These are phyloP conservation scores for Zaprionus ornatus DNA, from an alignment of 1,140 invertebrate genomes.

Conservation along the genomic window DNA sequence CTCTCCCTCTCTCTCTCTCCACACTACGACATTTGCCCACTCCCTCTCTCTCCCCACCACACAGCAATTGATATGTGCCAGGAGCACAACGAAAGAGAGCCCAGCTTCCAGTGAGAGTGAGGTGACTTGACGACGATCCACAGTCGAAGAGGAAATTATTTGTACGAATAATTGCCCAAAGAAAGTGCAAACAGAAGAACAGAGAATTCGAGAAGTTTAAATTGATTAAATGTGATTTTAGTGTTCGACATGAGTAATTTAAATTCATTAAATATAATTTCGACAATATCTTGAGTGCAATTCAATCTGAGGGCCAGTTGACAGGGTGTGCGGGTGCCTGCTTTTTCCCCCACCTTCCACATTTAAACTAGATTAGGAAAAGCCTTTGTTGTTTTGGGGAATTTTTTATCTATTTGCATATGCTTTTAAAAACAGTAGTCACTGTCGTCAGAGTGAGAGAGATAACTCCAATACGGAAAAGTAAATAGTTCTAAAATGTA, in stretches of 20 bases:
- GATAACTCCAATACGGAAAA: not conserved
- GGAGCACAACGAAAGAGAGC: constrained; percentile 6
- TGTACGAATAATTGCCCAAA: not conserved
- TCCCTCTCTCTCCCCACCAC: no score
- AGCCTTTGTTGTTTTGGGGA: constrained; percentile 13
- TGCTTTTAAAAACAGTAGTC: not conserved
- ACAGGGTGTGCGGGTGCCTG: not conserved
- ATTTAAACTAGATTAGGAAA: constrained; percentile 4
- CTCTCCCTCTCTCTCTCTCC: not conserved
- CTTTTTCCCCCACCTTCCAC: not conserved
- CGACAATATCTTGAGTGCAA: constrained; percentile 8
- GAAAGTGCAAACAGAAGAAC: not conserved
- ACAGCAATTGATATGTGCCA: not conserved
- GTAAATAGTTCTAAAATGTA: not conserved
- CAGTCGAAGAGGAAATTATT: not conserved
- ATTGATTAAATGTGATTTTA: not conserved
- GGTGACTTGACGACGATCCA: not conserved
- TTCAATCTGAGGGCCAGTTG: constrained; percentile 12
- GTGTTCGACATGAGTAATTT: no score
- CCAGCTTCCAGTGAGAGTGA: constrained; percentile 1
- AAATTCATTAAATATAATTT: no score
- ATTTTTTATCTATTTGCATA: constrained; percentile 25
- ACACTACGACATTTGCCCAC: not conserved
- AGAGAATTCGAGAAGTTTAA: not conserved
- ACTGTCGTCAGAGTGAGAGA: not conserved